Base-by-base conservation (phyloP, 2,797 vertebrate species). In the Pseudochaenichthys georgianus region DNA sequence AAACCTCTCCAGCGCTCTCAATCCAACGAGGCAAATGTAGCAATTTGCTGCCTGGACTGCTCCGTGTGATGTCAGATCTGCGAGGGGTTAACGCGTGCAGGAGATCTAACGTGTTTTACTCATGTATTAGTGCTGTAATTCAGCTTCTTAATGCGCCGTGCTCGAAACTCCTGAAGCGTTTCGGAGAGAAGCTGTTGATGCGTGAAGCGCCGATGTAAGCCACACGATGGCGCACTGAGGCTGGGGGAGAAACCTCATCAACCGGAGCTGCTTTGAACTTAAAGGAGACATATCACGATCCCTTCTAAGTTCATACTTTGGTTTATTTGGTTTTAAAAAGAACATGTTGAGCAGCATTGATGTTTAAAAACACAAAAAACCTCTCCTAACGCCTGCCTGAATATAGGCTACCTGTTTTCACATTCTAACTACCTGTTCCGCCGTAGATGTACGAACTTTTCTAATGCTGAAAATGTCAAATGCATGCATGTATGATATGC, bases 11-110 rank as follows among this genome's bases (percentile, higher is more conserved):
- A 52, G 51, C 43, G 65, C 83, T 60, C 81, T 61, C 62, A 80
- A 74, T 70, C 81, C 77, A 74, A 81, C 58, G 19, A 69, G 65
- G 72, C 66, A 75, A 88, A 81, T 86, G 84, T 80, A 83, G 85
- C 77, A 83, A 87, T 88, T 87, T 87, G 70, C 83, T 81, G 88
- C 81, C 73, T 90, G 88, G 78, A 21, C 75, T 59, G 70, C 59
- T 79, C 64, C 69, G 86, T 59, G 84, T 86, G 73, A 51, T 77
- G 82, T 79, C 81, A 78, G 76, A 84, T 82, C 75, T 81, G 72
- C 0, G 57, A 75, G 80, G 76, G 42, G 54, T 77, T 65, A 64
- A 62, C 65, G 73, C 34, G 75, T 67, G 70, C 75, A 67, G 82
- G 80, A 73, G 77, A 81, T 83, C 78, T 80, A 65, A 73, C 80